Evolutionary conservation across 2,113 vertebrate genomes (phyloP).

Genomic region (Chinchilla lanigera): DNA sequence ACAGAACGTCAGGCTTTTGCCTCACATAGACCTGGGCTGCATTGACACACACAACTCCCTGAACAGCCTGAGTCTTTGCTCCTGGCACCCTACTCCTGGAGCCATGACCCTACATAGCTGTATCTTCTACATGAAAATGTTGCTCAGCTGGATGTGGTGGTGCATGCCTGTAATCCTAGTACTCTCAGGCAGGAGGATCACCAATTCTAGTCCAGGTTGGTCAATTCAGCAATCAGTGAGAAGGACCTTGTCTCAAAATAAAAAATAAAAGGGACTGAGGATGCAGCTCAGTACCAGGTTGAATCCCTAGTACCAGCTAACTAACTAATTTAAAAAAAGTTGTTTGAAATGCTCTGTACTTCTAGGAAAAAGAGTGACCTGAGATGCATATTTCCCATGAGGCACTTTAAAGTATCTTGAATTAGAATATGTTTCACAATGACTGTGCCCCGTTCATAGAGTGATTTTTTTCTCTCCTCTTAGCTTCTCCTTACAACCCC

Average conservation of each 20-base stretch:
- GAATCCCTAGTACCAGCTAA: background rate
- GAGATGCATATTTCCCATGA: background rate
- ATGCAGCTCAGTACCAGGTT: background rate
- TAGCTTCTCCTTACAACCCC: background rate
- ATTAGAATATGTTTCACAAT: background rate
- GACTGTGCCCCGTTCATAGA: background rate
- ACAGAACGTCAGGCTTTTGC: background rate
- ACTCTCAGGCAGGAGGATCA: background rate
- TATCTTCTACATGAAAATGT: background rate
- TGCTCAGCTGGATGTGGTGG: background rate
- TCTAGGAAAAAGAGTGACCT: background rate
- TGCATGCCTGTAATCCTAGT: background rate
- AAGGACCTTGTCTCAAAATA: background rate
- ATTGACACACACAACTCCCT: background rate
- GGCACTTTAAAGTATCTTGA: background rate
- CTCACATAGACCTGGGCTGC: background rate
- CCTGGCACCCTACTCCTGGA: background rate
- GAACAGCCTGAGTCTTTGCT: background rate
- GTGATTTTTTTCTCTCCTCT: background rate
- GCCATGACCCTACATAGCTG: background rate
- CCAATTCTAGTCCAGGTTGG: background rate
- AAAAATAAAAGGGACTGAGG: background rate
- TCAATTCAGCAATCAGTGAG: background rate
- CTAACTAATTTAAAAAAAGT: background rate
- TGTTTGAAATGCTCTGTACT: background rate